phyloP scores from a whole-genome alignment of 2,113 vertebrate genomes.

The Thomomys bottae region DNA sequence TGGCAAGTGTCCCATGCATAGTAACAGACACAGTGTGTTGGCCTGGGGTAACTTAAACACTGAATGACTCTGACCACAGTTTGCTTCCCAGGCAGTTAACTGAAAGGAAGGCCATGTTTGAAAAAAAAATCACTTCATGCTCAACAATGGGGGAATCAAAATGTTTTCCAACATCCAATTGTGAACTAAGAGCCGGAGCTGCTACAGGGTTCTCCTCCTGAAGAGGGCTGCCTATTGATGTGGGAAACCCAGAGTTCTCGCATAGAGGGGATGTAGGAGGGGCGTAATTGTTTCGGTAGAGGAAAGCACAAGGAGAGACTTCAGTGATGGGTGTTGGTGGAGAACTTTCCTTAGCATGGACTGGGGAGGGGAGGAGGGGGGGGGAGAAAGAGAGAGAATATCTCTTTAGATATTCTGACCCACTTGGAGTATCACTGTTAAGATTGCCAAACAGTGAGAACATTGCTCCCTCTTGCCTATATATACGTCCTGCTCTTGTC shows the following conservation, averaged over 20 bases:
- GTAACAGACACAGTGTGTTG: not conserved
- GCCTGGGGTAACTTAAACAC: not conserved
- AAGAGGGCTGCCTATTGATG: not conserved
- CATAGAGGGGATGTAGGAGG: not conserved
- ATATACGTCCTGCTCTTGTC: not conserved
- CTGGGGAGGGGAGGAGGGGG: too few relatives aligned
- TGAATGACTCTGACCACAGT: not conserved
- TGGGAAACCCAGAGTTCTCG: not conserved
- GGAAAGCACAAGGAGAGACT: not conserved
- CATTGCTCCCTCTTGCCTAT: not conserved
- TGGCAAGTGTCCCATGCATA: not conserved
- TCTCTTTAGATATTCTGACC: too few relatives aligned
- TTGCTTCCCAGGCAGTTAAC: constrained; percentile 12
- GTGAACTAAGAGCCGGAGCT: not conserved
- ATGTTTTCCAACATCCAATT: not conserved
- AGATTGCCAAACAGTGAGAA: not conserved
- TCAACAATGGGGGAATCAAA: not conserved
- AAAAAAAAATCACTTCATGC: not conserved
- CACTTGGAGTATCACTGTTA: not conserved
- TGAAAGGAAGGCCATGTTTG: constrained; percentile 15
- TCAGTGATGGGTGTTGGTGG: not conserved
- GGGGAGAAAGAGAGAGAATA: not conserved
- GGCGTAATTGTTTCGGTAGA: not conserved
- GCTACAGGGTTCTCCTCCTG: not conserved
- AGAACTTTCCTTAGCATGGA: not conserved